Conservation (phyloP, 2,113 vertebrate species). For the Cyphomyrus discorhynchus region DNA sequence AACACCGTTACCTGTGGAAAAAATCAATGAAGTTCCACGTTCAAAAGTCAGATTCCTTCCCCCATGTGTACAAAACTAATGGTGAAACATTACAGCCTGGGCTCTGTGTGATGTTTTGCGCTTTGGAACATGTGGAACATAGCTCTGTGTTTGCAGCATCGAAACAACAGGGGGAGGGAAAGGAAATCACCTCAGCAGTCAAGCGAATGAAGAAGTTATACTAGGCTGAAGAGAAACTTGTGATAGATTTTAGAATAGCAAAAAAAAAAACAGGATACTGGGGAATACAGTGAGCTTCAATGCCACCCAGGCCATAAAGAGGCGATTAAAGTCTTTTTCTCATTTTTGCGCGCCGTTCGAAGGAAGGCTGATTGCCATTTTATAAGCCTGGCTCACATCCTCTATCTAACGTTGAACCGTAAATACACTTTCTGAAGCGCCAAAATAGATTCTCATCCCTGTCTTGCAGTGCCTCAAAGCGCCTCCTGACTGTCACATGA, state of each 20-base stretch:
- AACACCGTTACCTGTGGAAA: conserved; percentile 18
- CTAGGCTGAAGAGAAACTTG: conserved; percentile 41
- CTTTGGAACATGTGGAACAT: conserved; percentile 45
- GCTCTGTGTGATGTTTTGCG: conserved; percentile 42
- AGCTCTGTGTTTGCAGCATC: conserved; percentile 30
- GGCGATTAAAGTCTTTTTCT: conserved; percentile 18
- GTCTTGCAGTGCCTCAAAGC: not conserved
- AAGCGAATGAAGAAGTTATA: conserved; percentile 40
- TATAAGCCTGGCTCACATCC: not conserved
- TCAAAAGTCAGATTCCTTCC: conserved; percentile 14
- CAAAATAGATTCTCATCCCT: not conserved
- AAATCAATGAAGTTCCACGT: conserved; percentile 27
- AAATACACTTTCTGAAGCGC: not conserved
- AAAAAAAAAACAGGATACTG: conserved; percentile 17
- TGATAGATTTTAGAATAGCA: conserved; percentile 34
- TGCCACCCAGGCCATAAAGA: conserved; percentile 29
- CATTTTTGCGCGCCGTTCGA: not conserved
- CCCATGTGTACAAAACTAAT: conserved; percentile 22
- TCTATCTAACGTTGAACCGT: not conserved
- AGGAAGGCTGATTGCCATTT: conserved; percentile 25
- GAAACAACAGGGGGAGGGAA: conserved; percentile 21
- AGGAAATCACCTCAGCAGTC: conserved; percentile 43
- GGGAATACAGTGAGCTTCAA: conserved; percentile 38
- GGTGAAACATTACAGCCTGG: conserved; percentile 31
- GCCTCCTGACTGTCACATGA: not conserved